Evolutionary conservation across 1,140 invertebrate genomes (phyloP), one percentile per base, ranked within the genome.

Genomic region (Paraescarpia echinospica): DNA sequence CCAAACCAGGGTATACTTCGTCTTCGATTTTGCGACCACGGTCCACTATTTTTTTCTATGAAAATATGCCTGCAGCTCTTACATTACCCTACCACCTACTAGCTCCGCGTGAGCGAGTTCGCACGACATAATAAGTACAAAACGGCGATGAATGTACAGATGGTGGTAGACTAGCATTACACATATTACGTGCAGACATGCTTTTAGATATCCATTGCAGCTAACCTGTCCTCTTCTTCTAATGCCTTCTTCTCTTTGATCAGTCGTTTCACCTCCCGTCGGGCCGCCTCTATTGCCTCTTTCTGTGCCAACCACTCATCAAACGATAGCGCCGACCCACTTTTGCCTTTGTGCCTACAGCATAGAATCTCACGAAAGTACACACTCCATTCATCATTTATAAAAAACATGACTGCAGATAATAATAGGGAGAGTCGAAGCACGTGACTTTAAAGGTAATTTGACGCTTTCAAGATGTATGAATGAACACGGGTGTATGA

Each of bases 241-340:
- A 90, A 48, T 59, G 92, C 92, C 90, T 94, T 93, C 51, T 93
- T 93, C 51, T 94, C 94, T 51, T 93, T 91, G 9, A 91, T 89
- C 18, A 92, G 93, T 77, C 93, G 94, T 77, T 93, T 93, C 34
- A 92, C 92, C 5, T 93, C 93, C 33, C 92, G 91, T 18, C 90
- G 91, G 51, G 91, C 92, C 89, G 93, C 92, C 92, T 94, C 94
- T 59, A 92, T 77, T 4, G 94, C 92, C 33, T 94, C 93, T 35
- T 93, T 93, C 92, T 93, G 94, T 31, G 91, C 89, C 33, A 94
- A 91, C 94, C 94, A 94, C 8, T 94, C 93, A 34, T 94, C 93
- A 92, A 92, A 94, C 14, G 92, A 77, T 77, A 77, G 27, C 59
- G 59, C 59, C 27, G 59, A 77, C 12, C 59, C 59, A 31, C 59